phyloP scores from a whole-genome alignment of 1,140 invertebrate genomes.

The Sminthurides bifidus region DNA sequence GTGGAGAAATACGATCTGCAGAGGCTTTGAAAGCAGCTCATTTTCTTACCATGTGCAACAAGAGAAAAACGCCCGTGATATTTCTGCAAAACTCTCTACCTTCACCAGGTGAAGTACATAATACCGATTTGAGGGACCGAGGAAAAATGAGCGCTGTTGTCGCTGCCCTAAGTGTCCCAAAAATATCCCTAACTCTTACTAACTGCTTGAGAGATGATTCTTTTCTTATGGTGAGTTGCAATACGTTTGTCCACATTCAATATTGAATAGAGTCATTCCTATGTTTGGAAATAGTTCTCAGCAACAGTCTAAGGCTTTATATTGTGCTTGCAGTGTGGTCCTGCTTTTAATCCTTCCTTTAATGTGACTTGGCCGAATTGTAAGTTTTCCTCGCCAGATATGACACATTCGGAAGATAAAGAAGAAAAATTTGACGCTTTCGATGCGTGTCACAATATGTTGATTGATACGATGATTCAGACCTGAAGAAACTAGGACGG shows the following conservation, averaged over 20 bases:
- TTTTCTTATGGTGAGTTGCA: conserved; percentile 33
- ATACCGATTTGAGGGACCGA: conserved; percentile 50
- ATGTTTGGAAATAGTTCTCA: neutral
- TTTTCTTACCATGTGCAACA: conserved; percentile 53
- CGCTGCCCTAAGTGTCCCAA: conserved; percentile 52
- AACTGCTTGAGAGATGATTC: conserved; percentile 49
- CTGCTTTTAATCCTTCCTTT: conserved; percentile 26
- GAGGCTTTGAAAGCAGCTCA: conserved; percentile 49
- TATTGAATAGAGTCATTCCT: neutral
- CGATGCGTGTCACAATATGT: conserved; percentile 22
- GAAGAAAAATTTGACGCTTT: conserved; percentile 13
- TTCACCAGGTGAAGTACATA: neutral
- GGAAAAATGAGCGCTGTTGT: conserved; percentile 58
- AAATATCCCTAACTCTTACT: conserved; percentile 46
- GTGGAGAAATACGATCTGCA: conserved; percentile 55
- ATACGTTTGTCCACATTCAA: neutral
- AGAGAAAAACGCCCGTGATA: conserved; percentile 49
- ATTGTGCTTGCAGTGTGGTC: conserved; percentile 27
- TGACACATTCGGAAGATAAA: conserved; percentile 5
- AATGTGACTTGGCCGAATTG: conserved; percentile 29
- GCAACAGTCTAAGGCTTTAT: neutral
- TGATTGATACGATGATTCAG: conserved; percentile 24
- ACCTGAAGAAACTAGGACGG: conserved; percentile 23
- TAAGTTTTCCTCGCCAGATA: conserved; percentile 11
- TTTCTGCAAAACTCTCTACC: conserved; percentile 51